phyloP scores from a whole-genome alignment of 37 sponge, comb jelly and placozoan species.

The Diacarnus erythraeanus region DNA sequence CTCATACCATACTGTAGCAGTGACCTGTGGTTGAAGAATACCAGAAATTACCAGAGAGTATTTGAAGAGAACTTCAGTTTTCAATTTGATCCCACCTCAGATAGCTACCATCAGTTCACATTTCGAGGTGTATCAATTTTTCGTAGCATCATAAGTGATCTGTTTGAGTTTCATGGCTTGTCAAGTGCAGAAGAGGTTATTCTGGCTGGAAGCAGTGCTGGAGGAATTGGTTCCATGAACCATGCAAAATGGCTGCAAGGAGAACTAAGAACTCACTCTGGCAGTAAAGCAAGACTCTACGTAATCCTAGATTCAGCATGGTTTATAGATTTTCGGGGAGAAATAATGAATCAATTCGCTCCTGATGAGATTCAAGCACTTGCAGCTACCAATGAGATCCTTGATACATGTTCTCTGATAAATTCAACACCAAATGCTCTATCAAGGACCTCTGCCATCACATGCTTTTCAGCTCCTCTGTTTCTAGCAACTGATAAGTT shows the following conservation, averaged over 20 bases:
- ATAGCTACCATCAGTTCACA: constrained; percentile 54
- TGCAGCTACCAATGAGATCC: too few species aligned
- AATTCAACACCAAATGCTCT: too few species aligned
- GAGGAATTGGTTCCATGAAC: constrained; percentile 70
- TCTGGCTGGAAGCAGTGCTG: constrained; percentile 79
- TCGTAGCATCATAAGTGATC: constrained; percentile 33
- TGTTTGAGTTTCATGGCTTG: constrained; percentile 24
- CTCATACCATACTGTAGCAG: constrained; percentile 75
- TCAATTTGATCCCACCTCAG: constrained; percentile 2
- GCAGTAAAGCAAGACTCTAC: neutral
- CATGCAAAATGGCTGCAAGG: constrained; percentile 56
- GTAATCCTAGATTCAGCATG: constrained; percentile 70
- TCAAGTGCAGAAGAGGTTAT: constrained; percentile 33
- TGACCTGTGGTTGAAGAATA: constrained; percentile 57
- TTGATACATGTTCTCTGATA: neutral
- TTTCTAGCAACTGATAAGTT: constrained; percentile 31
- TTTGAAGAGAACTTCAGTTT: neutral
- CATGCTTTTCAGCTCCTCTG: constrained; percentile 50
- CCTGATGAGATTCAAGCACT: constrained; percentile 2
- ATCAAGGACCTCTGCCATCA: constrained; percentile 3
- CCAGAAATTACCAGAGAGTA: too few species aligned
- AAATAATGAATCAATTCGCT: constrained; percentile 10
- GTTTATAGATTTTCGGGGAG: constrained; percentile 77
- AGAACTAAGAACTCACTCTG: neutral
- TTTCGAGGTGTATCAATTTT: constrained; percentile 66